Percentiles rank a stretch among this genome's conserved stretches.
Evolutionary conservation across 2,113 vertebrate species (phyloP).

Genomic region (Gymnorhina tibicen): DNA sequence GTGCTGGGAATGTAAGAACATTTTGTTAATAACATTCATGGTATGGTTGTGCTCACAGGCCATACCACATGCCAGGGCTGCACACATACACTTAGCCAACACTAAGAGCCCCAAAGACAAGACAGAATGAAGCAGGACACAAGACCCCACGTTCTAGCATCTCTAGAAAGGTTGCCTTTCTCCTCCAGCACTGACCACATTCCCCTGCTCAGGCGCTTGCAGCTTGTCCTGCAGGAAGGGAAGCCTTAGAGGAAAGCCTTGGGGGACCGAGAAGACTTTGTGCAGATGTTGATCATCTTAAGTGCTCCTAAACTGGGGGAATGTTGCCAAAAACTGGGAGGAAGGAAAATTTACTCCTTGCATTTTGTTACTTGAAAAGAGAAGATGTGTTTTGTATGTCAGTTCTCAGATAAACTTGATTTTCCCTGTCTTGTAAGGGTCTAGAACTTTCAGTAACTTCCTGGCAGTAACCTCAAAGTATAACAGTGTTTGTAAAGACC

Average conservation of each 20-base stretch:
- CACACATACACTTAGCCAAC: neutral
- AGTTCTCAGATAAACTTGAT: neutral
- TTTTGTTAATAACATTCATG: neutral
- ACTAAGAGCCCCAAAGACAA: neutral
- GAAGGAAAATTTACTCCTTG: neutral
- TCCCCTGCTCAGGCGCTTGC: rapidly evolving
- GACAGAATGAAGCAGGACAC: neutral
- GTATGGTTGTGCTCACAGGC: neutral
- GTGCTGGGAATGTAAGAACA: neutral
- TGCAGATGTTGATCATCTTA: neutral
- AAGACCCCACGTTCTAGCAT: neutral
- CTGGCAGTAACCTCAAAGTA: neutral
- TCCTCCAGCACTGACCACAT: rapidly evolving
- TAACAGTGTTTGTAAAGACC: neutral
- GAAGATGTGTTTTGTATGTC: neutral
- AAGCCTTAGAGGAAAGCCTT: neutral
- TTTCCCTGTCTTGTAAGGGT: neutral
- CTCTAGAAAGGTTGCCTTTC: neutral
- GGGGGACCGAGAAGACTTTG: neutral
- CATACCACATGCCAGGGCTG: neutral
- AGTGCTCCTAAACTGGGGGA: neutral
- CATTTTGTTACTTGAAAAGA: neutral
- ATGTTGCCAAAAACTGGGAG: neutral
- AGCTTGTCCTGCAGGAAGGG: neutral
- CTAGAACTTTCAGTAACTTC: neutral